Base-by-base conservation (phyloP, 2,797 vertebrate species). In the Crenichthys baileyi region DNA sequence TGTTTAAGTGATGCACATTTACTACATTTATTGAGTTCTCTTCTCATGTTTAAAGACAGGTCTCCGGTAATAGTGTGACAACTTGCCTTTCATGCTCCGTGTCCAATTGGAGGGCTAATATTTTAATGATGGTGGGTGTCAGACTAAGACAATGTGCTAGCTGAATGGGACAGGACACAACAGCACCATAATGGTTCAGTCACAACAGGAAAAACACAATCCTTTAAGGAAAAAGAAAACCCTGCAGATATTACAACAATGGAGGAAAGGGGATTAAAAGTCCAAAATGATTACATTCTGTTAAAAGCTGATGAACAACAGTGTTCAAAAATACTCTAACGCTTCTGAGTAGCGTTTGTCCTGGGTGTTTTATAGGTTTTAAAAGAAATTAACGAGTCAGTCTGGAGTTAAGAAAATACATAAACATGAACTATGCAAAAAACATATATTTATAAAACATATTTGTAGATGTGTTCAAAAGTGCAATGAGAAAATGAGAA, bases 21-120 rank as follows among this genome's bases (percentile, higher is more conserved):
- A 96, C 97, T 97, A 96, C 80, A 9, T 96, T 96, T 94, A 95
- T 94, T 93, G 95, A 95, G 95, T 95, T 94, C 95, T 95, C 94
- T 81, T 90, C 86, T 75, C 91, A 90, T 87, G 93, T 97, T 97
- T 97, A 95, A 97, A 97, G 96, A 94, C 79, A 0, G 71, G 29
- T 29, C 79, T 76, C 58, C 79, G 39, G 79, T 73, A 75, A 88
- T 29, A 65, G 65, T 60, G 91, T 91, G 91, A 94, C 90, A 93
- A 90, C 88, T 95, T 95, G 94, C 91, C 94, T 93, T 96, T 96
- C 95, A 96, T 95, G 93, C 83, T 91, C 95, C 87, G 4, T 96
- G 95, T 92, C 93, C 95, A 97, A 97, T 97, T 86, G 91, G 91
- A 97, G 96, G 94, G 95, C 94, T 94, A 96, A 96, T 96, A 96